Conservation (phyloP, 2,888 invertebrate genomes). For the Scaptomyza reducta region DNA sequence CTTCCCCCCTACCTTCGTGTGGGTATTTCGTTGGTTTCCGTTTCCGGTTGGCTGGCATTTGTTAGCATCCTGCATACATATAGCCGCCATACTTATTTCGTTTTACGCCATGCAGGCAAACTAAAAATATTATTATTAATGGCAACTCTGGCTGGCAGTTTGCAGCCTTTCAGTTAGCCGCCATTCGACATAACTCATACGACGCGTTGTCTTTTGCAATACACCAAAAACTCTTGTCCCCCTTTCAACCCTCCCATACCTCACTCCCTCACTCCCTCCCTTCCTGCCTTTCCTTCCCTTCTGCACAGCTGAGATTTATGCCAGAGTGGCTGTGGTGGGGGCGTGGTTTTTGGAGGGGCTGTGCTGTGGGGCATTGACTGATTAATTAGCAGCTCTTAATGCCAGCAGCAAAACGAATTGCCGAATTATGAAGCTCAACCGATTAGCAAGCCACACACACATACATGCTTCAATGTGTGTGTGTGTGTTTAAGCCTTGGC, state of each 20-base stretch:
- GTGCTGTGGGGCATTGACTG: constrained; percentile 50
- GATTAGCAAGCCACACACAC: constrained; percentile 18
- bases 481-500: constrained; percentile 17
- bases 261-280: no score
- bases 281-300: neutral
- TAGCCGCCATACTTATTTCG: neutral
- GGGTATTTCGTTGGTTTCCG: neutral
- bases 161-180: constrained; percentile 43
- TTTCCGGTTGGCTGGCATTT: constrained; percentile 44
- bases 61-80: constrained; percentile 19
- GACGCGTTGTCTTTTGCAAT: constrained; percentile 58
- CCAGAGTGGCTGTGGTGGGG: neutral
- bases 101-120: constrained; percentile 34
- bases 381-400: constrained; percentile 69
- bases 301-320: constrained; percentile 42
- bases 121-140: constrained; percentile 77
- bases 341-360: neutral
- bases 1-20: no score
- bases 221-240: neutral
- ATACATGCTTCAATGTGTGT: neutral
- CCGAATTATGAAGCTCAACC: constrained; percentile 60
- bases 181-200: constrained; percentile 74
- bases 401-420: constrained; percentile 54
- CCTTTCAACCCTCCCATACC: neutral
- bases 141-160: constrained; percentile 51